Base-by-base conservation (phyloP, 2,888 invertebrate genomes). In the Drosophila eohydei region DNA sequence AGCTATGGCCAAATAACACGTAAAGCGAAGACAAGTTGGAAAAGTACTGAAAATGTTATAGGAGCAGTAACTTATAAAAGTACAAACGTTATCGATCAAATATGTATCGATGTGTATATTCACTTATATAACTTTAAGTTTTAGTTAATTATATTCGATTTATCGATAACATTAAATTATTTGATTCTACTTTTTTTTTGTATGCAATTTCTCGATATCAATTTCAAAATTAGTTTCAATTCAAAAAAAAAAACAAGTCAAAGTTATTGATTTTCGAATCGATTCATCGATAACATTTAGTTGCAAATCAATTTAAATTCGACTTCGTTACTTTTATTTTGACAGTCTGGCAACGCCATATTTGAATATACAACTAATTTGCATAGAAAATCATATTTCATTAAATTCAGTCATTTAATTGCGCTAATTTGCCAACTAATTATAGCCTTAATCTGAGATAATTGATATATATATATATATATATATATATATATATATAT, bases 1-100 rank as follows among this genome's bases (percentile, higher is more conserved):
- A 80, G 69, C 69, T 69, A 73, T 75, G 65, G 58, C 41, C 67
- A 66, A 65, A 64, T 70, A 66, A 64, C 73, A 68, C 61, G 76
- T 38, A 54, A 66, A 50, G 44, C 56, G 30, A 11, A 28, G 14
- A 28, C 28, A 46, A 28, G 14, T 46, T 28, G 46, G 14, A n/a
- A 46, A 12, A 9, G 11, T 12, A 50, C 36, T 28, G 48, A 38
- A 34, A 50, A 38, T 41, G 9, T 32, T 16, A 30, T 54, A 3
- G 30, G 34, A 46, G 30, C 41, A 34, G 34, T 4, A 21, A n/a
- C 16, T 48, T 43, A 3, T 43, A 2, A 21, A 11, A 12, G 36
- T 8, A 41, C 8, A 16, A 9, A 12, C 21, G 21, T 26, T 44
- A 26, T 44, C 26, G 44, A 44, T 44, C 6, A 44, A 34, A 8